phyloP scores from a whole-genome alignment of 2,797 vertebrate species.

The Coreius guichenoti region DNA sequence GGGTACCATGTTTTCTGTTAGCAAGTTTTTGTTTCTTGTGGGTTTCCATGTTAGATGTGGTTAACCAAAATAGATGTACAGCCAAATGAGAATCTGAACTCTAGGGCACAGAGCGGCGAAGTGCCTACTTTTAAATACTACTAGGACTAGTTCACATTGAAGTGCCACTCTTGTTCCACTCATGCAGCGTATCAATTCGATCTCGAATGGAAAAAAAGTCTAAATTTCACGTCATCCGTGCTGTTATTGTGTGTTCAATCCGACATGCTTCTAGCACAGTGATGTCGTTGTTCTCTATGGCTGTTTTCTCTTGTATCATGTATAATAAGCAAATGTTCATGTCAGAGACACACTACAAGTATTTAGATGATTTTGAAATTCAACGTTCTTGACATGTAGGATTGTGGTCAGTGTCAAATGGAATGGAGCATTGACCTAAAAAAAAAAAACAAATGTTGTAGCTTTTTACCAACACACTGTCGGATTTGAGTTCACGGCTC shows the following conservation, averaged over 20 bases:
- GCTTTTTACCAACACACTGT: conserved; percentile 48
- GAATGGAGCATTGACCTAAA: conserved; percentile 25
- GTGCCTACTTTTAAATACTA: conserved; percentile 80
- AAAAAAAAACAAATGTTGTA: not conserved
- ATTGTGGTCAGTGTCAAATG: conserved; percentile 23
- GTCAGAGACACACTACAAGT: conserved; percentile 62
- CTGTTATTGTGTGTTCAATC: conserved; percentile 47
- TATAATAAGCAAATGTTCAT: conserved; percentile 51
- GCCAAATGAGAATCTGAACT: conserved; percentile 80
- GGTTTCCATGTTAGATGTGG: conserved; percentile 78
- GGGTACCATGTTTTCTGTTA: conserved; percentile 56
- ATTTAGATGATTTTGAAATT: conserved; percentile 47
- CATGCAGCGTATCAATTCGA: conserved; percentile 29
- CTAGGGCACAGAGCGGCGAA: conserved; percentile 80
- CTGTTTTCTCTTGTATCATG: conserved; percentile 54
- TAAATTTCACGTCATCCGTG: conserved; percentile 41
- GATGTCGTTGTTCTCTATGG: conserved; percentile 46
- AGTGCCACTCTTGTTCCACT: conserved; percentile 72
- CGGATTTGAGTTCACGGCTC: conserved; percentile 29
- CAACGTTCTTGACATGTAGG: conserved; percentile 43
- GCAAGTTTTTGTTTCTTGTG: conserved; percentile 67
- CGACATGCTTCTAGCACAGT: conserved; percentile 54
- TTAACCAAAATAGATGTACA: conserved; percentile 78
- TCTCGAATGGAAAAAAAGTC: conserved; percentile 1
- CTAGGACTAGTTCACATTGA: conserved; percentile 58